Evolutionary conservation across 2,113 vertebrate genomes (phyloP).

Genomic region (Microtus pennsylvanicus): DNA sequence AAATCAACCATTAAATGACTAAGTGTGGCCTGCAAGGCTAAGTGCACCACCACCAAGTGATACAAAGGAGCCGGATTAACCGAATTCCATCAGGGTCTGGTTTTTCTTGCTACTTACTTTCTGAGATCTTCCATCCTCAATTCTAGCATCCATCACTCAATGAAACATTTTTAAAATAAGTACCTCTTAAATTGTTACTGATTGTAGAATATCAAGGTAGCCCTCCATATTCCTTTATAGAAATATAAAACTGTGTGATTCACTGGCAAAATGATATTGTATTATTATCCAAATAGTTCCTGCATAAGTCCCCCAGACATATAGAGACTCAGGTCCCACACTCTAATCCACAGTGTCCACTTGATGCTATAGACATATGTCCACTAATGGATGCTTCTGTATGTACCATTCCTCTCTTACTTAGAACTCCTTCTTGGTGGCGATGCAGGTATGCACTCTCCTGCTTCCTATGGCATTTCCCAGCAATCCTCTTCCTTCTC

Average conservation of each 20-base stretch:
- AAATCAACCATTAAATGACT: constrained; percentile 64
- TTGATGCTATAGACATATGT: too few relatives aligned
- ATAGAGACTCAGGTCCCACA: neutral
- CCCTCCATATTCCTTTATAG: neutral
- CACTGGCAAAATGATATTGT: neutral
- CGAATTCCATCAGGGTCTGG: neutral
- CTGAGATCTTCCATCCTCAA: neutral
- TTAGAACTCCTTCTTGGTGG: neutral
- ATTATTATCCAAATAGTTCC: neutral
- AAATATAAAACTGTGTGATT: neutral
- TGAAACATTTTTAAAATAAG: constrained; percentile 6
- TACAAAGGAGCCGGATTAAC: neutral
- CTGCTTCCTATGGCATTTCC: neutral
- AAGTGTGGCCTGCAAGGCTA: constrained; percentile 25
- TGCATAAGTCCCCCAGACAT: neutral
- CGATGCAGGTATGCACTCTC: neutral
- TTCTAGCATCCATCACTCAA: neutral
- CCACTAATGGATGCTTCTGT: neutral
- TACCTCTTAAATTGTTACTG: constrained; percentile 16
- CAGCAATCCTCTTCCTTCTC: neutral
- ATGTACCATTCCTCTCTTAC: neutral
- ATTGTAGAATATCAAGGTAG: neutral
- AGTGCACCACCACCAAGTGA: neutral
- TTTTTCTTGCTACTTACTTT: neutral
- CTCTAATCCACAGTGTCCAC: neutral